Evolutionary conservation across 2,113 vertebrate genomes (phyloP), one percentile per base, ranked within the genome.

Genomic region (Ageneiosus marmoratus): DNA sequence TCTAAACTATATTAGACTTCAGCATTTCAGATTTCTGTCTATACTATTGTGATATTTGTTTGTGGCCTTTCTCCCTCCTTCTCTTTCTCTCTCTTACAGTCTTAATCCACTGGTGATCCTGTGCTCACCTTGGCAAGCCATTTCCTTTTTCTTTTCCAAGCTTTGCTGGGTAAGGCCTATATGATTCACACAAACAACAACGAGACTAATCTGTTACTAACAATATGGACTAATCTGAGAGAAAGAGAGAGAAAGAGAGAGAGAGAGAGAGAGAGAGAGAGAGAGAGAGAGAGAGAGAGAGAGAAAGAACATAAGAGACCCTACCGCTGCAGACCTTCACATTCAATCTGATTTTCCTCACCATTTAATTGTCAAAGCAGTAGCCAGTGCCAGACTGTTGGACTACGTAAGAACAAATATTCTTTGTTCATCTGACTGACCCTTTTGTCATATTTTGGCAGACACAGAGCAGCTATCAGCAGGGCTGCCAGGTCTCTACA

Each of bases 111-210:
- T 72, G 75, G 51, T 86, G 32, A 67, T 87, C 83, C 58, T 79
- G 81, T 67, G 60, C 10, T 74, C 22, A 81, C 76, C 82, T 55
- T 58, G 44, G 62, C 62, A 53, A 63, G 81, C 22, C 72, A 18
- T 60, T 18, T 51, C 24, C 32, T 44, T 60, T 18, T 51, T 15
- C 32, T 44, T 32, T 37, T 13, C 24, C 20, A 24, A 44, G 34
- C 72, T 76, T 82, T 62, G 74, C 8, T 37, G 16, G 32, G 1
- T 46, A 44, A 15, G 8, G 76, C 55, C 51, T 48, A 15, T 58
- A 46, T 79, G 83, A 86, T 85, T 85, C 34, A 79, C 41, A 34
- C 58, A 65, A 80, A 87, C 80, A 32, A 48, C 24, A 22, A 83
- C 24, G 73, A 58, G 29, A 18, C 53, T 77, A 44, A 60, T 46